These are phyloP conservation scores for Myathropa florea DNA, from an alignment of 2,888 invertebrate genomes.

Conservation along the genomic window DNA sequence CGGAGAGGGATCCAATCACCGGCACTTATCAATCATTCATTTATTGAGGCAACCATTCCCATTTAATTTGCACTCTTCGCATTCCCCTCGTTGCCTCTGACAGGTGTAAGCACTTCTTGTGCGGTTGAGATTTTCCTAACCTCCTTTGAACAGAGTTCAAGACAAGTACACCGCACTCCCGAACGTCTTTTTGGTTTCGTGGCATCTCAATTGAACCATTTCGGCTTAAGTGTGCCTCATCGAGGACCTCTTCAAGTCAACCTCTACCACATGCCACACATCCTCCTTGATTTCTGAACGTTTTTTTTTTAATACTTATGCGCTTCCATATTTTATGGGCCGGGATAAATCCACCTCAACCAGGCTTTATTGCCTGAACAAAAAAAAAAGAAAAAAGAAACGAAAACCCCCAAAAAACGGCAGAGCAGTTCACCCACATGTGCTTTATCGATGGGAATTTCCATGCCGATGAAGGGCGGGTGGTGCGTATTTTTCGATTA, in stretches of 20 bases:
- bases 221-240: not conserved
- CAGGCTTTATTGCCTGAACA: not conserved
- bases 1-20: not conserved
- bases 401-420: not conserved
- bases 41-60: not conserved
- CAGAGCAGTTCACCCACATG: constrained; percentile 29
- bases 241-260: not conserved
- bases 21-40: not conserved
- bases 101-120: not conserved
- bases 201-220: not conserved
- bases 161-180: not conserved
- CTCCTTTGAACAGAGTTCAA: not conserved
- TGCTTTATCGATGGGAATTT: constrained; percentile 38
- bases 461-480: constrained; percentile 27
- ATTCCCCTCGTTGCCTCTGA: not conserved
- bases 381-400: not conserved
- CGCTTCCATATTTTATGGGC: not conserved
- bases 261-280: not conserved
- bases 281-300: not conserved
- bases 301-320: not conserved
- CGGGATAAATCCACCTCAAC: not conserved
- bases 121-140: not conserved
- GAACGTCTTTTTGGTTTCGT: not conserved
- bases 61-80: not conserved
- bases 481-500: constrained; percentile 32